A percentile compares a stretch with the other conserved stretches of the same genome.
These are phyloP conservation scores for Penaeus japonicus DNA, from an alignment of 1,140 invertebrate species.

Conservation along the genomic window DNA sequence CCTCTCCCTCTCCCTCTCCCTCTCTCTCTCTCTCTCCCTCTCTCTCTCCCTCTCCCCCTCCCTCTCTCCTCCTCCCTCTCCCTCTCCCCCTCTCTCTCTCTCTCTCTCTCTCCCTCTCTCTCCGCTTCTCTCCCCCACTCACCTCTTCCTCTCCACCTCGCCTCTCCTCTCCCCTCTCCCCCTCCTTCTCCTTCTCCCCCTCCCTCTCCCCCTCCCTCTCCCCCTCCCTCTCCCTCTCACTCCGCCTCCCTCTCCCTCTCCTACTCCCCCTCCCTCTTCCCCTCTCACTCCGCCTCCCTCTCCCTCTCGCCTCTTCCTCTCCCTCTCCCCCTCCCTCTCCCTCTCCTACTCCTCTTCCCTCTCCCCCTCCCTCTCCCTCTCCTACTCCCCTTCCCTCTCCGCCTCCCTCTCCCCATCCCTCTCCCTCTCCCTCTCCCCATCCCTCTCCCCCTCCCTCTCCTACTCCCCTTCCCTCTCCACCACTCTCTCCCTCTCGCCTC, in stretches of 20 bases:
- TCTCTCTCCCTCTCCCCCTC: neutral
- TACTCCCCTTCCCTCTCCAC: too few species aligned
- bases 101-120: neutral
- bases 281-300: too few species aligned
- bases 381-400: too few species aligned
- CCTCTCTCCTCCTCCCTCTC: neutral
- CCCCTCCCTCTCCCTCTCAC: neutral
- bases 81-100: constrained; percentile 12
- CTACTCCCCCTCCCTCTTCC: neutral
- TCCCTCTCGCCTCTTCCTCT: too few species aligned
- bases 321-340: neutral
- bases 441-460: too few species aligned
- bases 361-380: too few species aligned
- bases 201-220: neutral
- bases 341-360: too few species aligned
- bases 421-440: too few species aligned
- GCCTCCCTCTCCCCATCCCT: too few species aligned
- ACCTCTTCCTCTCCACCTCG: neutral
- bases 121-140: neutral
- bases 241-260: neutral
- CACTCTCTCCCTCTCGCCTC: too few species aligned
- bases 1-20: too few species aligned
- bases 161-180: neutral
- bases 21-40: neutral
- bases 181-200: too few species aligned